Evolutionary conservation across 2,888 invertebrate genomes (phyloP), one percentile per base, ranked within the genome.

Genomic region (Drosophila rubida): DNA sequence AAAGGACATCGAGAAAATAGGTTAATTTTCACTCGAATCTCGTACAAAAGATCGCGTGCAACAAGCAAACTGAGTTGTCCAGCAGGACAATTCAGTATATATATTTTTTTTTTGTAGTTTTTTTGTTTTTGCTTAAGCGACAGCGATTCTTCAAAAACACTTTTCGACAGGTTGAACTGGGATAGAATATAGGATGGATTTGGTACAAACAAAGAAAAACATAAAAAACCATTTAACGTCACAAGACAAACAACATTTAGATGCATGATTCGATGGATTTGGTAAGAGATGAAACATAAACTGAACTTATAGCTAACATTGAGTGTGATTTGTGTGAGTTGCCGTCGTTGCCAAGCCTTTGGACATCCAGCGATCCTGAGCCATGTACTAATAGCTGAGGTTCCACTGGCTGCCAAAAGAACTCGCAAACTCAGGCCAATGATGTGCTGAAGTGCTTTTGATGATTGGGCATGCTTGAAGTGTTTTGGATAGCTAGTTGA

Each of bases 61-160:
- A 55, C 67, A 85, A 89, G 84, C 89, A 11, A n/a, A 19, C 11
- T 30, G 14, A 41, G 19, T 42, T 35, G 3, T 13, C 30, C 4
- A 35, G 5, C 2, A 22, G 23, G 32, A 37, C 22, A 50, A 37
- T 37, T 16, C 37, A 50, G 13, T 6, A 11, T 30, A 22, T 16
- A 1, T 3, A 7, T 11, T 25, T 19, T 37, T 37, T 51, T 44
- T 16, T 0, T 25, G n/a, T 23, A 2, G 4, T 37, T 48, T 25
- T 39, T 61, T 48, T 66, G 53, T 64, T 53, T 68, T 69, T 61
- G 77, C 88, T 60, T 49, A 69, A 83, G 87, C 75, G 23, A n/a
- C 54, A 54, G 78, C 74, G 75, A 75, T 88, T 88, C 87, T 90
- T 89, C 90, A 89, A 89, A 90, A 90, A 90, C 90, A 88, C 90